Conservation (phyloP, 2,888 invertebrate species). For the Maniola hyperantus region DNA sequence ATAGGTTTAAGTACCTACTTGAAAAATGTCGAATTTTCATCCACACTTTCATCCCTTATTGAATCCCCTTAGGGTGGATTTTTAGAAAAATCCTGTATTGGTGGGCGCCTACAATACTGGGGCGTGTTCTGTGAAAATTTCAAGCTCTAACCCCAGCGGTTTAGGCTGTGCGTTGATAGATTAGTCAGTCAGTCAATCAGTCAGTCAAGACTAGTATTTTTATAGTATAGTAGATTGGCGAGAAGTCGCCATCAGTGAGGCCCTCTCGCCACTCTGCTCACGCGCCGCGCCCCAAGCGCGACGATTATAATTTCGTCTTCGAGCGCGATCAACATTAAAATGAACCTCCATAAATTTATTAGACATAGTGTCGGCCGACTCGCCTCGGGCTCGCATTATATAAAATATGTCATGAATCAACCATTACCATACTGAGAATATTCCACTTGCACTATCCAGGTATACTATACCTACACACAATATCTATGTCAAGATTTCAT, state of each 20-base stretch:
- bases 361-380: constrained; percentile 79
- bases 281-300: constrained; percentile 72
- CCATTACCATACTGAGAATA: constrained; percentile 75
- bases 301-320: constrained; percentile 73
- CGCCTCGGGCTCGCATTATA: constrained; percentile 78
- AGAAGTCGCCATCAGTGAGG: constrained; percentile 10
- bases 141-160: too few relatives aligned
- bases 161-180: too few relatives aligned
- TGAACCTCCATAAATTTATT: constrained; percentile 81
- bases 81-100: too few relatives aligned
- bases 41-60: too few relatives aligned
- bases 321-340: constrained; percentile 81
- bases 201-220: too few relatives aligned
- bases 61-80: too few relatives aligned
- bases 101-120: too few relatives aligned
- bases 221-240: too few relatives aligned
- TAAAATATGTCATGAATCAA: constrained; percentile 81
- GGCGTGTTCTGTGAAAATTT: too few relatives aligned
- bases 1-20: too few relatives aligned
- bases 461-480: constrained; percentile 28
- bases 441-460: constrained; percentile 59
- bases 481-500: constrained; percentile 52
- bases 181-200: too few relatives aligned
- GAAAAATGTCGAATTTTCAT: too few relatives aligned
- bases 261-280: constrained; percentile 39